Evolutionary conservation across 2,113 vertebrate species (phyloP).

Genomic region (Cervus canadensis): DNA sequence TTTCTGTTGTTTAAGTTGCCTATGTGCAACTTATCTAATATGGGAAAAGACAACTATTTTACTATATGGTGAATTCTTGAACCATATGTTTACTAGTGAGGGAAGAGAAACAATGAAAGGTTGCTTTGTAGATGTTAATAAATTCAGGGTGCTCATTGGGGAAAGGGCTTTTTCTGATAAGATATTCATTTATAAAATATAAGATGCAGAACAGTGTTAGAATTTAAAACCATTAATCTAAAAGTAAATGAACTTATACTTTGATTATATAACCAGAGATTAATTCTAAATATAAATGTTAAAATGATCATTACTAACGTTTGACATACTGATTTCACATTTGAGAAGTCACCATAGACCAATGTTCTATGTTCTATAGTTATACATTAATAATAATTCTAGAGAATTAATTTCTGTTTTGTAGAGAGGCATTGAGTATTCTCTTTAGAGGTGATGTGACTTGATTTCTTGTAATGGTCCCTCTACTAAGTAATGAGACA

Average conservation of each 20-base stretch:
- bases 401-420: neutral
- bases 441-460: neutral
- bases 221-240: constrained; percentile 31
- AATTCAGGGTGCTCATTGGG: neutral
- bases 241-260: neutral
- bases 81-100: neutral
- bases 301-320: neutral
- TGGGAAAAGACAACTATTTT: neutral
- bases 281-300: constrained; percentile 10
- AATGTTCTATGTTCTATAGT: neutral
- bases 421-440: neutral
- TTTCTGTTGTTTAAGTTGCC: neutral
- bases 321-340: neutral
- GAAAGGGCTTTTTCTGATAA: neutral
- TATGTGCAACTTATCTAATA: neutral
- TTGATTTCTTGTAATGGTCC: neutral
- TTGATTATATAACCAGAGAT: neutral
- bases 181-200: constrained; percentile 29
- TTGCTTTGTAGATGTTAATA: neutral
- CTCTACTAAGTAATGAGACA: neutral
- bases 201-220: neutral
- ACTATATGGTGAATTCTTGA: neutral
- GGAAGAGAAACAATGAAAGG: neutral
- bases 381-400: neutral
- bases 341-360: neutral